Conservation (phyloP, 2,113 vertebrate genomes). For the Seriola aureovittata region DNA sequence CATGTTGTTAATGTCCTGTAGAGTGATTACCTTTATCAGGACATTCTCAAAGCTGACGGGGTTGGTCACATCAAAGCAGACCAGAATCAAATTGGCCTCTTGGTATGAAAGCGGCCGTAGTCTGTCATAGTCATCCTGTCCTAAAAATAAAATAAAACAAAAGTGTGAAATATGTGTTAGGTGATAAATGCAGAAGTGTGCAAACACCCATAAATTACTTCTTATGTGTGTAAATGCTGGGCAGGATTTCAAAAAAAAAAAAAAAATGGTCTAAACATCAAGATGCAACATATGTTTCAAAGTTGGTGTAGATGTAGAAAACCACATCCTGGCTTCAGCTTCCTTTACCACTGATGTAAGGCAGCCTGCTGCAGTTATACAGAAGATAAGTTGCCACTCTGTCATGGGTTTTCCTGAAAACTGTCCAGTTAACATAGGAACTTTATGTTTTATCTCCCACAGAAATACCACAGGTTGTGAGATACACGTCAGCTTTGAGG, state of each 20-base stretch:
- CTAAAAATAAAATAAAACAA: slow-evolving; percentile 71
- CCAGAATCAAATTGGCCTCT: slow-evolving; percentile 89
- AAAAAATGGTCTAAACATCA: background rate
- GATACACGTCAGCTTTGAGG: background rate
- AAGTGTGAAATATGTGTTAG: background rate
- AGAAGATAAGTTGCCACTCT: slow-evolving; percentile 56
- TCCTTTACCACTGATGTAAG: slow-evolving; percentile 72
- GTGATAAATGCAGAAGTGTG: background rate
- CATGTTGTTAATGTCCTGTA: background rate
- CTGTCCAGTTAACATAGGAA: background rate
- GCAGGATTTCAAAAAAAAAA: background rate
- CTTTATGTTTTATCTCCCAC: background rate
- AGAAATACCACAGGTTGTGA: background rate
- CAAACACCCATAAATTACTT: background rate
- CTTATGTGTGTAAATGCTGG: background rate
- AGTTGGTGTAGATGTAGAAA: slow-evolving; percentile 29
- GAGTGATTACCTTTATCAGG: slow-evolving; percentile 89
- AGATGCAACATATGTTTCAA: slow-evolving; percentile 17
- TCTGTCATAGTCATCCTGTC: slow-evolving; percentile 96
- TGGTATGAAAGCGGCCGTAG: slow-evolving; percentile 95
- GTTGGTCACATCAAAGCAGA: slow-evolving; percentile 98
- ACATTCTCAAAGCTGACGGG: slow-evolving; percentile 96
- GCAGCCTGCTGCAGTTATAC: slow-evolving; percentile 7
- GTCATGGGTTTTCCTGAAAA: slow-evolving; percentile 1
- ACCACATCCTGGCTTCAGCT: slow-evolving; percentile 83